Evolutionary conservation across 2,888 invertebrate genomes (phyloP), one percentile per base, ranked within the genome.

Genomic region (Cremastinae sp.): DNA sequence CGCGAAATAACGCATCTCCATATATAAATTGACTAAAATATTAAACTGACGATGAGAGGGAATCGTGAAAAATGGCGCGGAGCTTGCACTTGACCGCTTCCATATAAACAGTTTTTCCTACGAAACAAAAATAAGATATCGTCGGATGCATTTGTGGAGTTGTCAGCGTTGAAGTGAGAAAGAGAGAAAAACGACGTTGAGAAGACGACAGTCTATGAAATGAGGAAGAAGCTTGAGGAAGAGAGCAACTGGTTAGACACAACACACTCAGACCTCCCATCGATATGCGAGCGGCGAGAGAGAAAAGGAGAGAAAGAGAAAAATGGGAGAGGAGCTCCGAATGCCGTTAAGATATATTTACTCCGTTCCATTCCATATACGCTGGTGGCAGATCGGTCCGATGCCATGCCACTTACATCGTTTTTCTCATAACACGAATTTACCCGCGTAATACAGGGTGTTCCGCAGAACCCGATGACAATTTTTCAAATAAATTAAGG

Each of bases 231-330:
- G 61, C 34, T 51, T 51, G 62, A 71, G 72, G 58, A 74, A 73
- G 28, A 28, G 28, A 83, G 84, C 83, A 83, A 83, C 85, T 84
- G 87, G 86, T 87, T 88, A 89, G 89, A 89, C 89, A 89, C 85
- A 89, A 89, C 89, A 89, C 88, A 89, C 89, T 89, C 89, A 86
- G 86, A 85, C 87, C 86, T 86, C 87, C 87, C 86, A 87, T 87
- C 87, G 86, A 87, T 87, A 86, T 87, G 84, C 85, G 75, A 72
- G 79, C 59, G 65, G 82, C 41, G 22, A 41, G 41, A 58, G 8
- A 47, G 12, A 7, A 8, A 43, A 1, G 14, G 9, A 59, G 28
- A 59, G 49, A 62, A 14, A 49, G 12, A 22, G 8, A 38, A 12
- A 62, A 36, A 62, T 47, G 36, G 12, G 22, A 45, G 45, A 45